These are phyloP conservation scores for Macheiramphus alcinus DNA, from an alignment of 2,113 vertebrate genomes.

Conservation along the genomic window DNA sequence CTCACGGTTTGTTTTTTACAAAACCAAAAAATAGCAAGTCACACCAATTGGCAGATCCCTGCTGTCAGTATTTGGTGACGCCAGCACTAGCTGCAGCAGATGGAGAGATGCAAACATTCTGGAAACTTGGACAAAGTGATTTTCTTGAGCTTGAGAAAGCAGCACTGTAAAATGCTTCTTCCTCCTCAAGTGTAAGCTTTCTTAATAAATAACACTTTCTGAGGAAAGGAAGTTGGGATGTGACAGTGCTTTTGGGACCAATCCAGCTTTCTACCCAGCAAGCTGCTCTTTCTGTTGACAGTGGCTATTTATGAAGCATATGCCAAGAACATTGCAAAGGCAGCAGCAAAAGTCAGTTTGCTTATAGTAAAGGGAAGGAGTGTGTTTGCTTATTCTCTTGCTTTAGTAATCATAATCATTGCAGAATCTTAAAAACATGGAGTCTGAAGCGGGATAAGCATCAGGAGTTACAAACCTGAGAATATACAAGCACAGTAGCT, in stretches of 20 bases:
- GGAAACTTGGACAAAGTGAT: background rate
- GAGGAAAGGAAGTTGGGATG: background rate
- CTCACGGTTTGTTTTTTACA: background rate
- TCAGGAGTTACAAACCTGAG: background rate
- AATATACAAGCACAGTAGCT: background rate
- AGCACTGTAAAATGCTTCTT: background rate
- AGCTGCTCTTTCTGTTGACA: background rate
- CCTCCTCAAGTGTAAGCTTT: background rate
- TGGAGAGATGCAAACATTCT: constrained; percentile 4
- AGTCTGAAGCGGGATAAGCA: background rate
- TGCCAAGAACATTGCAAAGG: background rate
- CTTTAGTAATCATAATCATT: background rate
- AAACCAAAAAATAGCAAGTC: constrained; percentile 15
- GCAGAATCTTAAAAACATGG: background rate
- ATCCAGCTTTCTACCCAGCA: background rate
- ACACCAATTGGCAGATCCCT: background rate
- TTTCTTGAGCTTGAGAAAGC: background rate
- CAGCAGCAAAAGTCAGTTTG: background rate
- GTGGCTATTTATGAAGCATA: background rate
- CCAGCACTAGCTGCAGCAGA: background rate
- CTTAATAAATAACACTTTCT: background rate
- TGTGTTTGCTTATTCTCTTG: background rate
- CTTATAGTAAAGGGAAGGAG: background rate
- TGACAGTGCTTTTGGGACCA: background rate
- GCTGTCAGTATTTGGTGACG: background rate